Base-by-base conservation (phyloP, 2,113 vertebrate species). In the Egretta garzetta region DNA sequence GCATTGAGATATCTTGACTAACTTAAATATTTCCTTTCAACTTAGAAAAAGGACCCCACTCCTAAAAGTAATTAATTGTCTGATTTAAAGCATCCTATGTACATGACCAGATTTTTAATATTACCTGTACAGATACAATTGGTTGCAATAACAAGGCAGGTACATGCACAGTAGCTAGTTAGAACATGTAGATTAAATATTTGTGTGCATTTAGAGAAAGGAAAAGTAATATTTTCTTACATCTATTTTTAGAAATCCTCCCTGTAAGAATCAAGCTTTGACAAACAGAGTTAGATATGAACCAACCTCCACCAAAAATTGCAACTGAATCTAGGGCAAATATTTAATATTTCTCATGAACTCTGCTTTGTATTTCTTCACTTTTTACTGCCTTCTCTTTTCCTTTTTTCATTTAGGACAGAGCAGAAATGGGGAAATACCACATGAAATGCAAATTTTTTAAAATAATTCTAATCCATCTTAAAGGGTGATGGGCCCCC, bases 11-110 rank as follows among this genome's bases (percentile, higher is more conserved):
- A 92, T 91, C 80, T 94, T 85, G 86, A 64, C 74, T 93, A 95
- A 85, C 97, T 96, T 80, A 87, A 93, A 86, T 94, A 96, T 95
- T 95, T 94, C 73, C 91, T 94, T 97, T 95, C 86, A 95, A 93
- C 74, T 90, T 63, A 80, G 87, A 80, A 86, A 76, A 91, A 88
- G 62, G 27, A 35, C 26, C 7, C 41, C n/a, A 53, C 81, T 97
- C 72, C 75, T 90, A 91, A 64, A 96, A 94, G 71, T 89, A 97
- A 95, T 96, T 96, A 89, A 95, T 95, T 86, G 63, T 82, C 53
- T 91, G 76, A 91, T 89, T 84, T 92, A 93, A 92, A 95, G 33
- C 4, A 2, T 87, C 12, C 26, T 8, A 8, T 47, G 49, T 47
- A 85, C 94, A 89, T 73, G 88, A 93, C 58, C 30, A 80, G 90